These are phyloP conservation scores for Ciconia nigra DNA, from an alignment of 2,797 vertebrate species.

Conservation along the genomic window DNA sequence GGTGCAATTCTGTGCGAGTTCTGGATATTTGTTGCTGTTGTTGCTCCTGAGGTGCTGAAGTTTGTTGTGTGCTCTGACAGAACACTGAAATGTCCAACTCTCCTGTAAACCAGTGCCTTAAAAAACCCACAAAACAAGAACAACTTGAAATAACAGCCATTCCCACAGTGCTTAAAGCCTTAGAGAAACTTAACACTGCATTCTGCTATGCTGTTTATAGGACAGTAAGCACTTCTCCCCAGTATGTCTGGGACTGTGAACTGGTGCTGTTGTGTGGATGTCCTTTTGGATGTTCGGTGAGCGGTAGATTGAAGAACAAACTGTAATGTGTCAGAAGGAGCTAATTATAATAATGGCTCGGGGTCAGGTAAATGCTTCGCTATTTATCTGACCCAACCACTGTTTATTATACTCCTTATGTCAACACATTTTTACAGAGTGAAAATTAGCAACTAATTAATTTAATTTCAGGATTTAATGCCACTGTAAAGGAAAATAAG, in stretches of 20 bases:
- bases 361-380: slow-evolving; percentile 27
- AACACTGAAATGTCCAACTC: background rate
- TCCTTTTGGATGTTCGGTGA: background rate
- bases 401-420: slow-evolving; percentile 11
- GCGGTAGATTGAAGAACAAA: background rate
- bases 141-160: background rate
- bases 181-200: background rate
- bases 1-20: background rate
- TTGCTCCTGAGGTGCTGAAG: background rate
- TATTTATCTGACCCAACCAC: slow-evolving; percentile 41
- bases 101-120: background rate
- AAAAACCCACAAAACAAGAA: background rate
- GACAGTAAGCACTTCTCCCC: background rate
- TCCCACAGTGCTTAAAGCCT: background rate
- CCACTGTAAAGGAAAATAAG: background rate
- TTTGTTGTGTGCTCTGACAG: background rate
- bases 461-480: slow-evolving; percentile 55
- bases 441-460: slow-evolving; percentile 60
- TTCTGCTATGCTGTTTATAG: background rate
- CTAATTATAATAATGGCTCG: slow-evolving; percentile 37
- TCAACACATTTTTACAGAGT: slow-evolving; percentile 47
- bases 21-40: background rate
- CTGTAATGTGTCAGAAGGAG: background rate
- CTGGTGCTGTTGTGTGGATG: background rate
- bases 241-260: background rate